Conservation (phyloP, 2,797 vertebrate species). For the Eutrigla gurnardus region DNA sequence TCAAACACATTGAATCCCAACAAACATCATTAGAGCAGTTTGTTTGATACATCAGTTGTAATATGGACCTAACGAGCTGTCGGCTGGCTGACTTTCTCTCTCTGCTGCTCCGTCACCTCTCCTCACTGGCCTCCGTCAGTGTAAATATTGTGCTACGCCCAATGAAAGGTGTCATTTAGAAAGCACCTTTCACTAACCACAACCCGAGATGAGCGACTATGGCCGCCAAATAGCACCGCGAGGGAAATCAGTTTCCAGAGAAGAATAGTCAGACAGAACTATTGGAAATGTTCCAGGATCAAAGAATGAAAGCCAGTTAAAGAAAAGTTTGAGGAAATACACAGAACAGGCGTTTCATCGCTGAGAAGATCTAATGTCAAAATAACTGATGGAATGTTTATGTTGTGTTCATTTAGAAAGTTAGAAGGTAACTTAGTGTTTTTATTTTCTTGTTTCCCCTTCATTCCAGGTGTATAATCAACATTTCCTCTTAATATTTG, state of each 20-base stretch:
- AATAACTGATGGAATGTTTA: background rate
- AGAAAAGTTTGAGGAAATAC: background rate
- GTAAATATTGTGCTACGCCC: conserved; percentile 16
- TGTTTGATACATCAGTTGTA: background rate
- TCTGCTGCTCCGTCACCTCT: background rate
- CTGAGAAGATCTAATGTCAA: background rate
- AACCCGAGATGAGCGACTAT: conserved; percentile 38
- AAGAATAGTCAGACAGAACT: background rate
- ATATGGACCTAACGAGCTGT: background rate
- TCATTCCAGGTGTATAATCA: background rate
- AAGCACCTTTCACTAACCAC: conserved; percentile 48
- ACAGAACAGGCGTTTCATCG: background rate
- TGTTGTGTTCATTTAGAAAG: background rate
- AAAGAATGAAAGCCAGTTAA: background rate
- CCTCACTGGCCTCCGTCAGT: conserved; percentile 12
- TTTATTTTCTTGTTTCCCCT: background rate
- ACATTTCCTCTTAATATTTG: too few relatives aligned
- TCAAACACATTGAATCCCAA: background rate
- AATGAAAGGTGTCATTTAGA: conserved; percentile 29
- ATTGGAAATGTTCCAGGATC: background rate
- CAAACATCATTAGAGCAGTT: background rate
- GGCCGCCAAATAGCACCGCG: conserved; percentile 17
- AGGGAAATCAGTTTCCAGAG: conserved; percentile 34
- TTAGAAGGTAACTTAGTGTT: background rate
- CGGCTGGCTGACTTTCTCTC: conserved; percentile 31